Percentiles rank a stretch among this genome's conserved stretches.
phyloP scores from a whole-genome alignment of 2,888 invertebrate genomes.

The Entomobrya multifasciata region DNA sequence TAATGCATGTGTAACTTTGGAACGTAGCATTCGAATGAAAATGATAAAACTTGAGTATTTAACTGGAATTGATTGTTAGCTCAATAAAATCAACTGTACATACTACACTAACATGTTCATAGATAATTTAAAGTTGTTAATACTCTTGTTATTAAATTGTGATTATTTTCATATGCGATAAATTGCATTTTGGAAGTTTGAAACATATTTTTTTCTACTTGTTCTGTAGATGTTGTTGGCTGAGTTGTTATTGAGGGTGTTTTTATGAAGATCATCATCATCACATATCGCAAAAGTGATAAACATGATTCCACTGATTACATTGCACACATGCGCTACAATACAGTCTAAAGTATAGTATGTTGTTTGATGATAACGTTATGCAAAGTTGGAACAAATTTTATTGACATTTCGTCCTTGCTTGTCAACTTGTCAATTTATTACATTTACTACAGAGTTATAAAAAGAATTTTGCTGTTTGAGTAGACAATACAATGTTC shows the following conservation, averaged over 20 bases:
- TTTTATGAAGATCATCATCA: neutral
- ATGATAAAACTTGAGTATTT: too few species aligned
- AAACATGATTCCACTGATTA: neutral
- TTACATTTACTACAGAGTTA: conserved; percentile 11
- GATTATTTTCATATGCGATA: neutral
- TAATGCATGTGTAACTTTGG: conserved; percentile 5
- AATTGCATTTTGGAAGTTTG: too few species aligned
- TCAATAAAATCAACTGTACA: conserved; percentile 11
- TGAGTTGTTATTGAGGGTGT: too few species aligned
- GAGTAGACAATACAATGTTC: conserved; percentile 10
- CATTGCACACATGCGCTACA: neutral
- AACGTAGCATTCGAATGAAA: neutral
- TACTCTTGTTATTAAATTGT: conserved; percentile 30
- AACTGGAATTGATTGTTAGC: conserved; percentile 5
- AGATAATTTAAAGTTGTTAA: conserved; percentile 15
- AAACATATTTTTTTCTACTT: neutral
- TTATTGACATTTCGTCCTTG: conserved; percentile 68
- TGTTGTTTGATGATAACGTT: neutral
- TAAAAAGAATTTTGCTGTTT: conserved; percentile 25
- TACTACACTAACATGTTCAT: too few species aligned
- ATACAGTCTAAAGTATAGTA: neutral
- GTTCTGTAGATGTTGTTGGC: conserved; percentile 6
- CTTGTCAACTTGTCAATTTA: conserved; percentile 66
- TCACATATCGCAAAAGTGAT: neutral
- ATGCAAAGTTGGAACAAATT: conserved; percentile 35